phyloP scores from a whole-genome alignment of 2,797 vertebrate species.

The Orientallactaga sibirica region DNA sequence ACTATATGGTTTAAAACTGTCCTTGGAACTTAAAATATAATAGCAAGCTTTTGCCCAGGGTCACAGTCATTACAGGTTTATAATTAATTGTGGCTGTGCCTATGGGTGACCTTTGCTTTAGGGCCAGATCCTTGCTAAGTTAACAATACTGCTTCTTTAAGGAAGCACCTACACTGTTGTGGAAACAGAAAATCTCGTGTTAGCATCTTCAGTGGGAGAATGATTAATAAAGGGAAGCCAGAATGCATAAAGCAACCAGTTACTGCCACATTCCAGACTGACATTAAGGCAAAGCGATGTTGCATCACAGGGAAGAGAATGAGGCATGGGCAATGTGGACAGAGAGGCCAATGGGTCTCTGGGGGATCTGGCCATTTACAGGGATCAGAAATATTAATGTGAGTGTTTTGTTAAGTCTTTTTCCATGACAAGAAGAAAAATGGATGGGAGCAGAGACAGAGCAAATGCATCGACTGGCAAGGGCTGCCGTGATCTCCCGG shows the following conservation, averaged over 20 bases:
- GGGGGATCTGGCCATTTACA: conserved; percentile 77
- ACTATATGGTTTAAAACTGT: background rate
- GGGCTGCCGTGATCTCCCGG: conserved; percentile 58
- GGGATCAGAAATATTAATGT: conserved; percentile 83
- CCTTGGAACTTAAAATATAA: background rate
- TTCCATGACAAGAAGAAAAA: conserved; percentile 82
- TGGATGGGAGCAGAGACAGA: conserved; percentile 65
- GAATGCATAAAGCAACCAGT: conserved; percentile 47
- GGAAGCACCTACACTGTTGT: background rate
- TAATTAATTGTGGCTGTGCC: background rate
- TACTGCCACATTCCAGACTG: conserved; percentile 35
- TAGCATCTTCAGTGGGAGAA: background rate
- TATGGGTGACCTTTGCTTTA: background rate
- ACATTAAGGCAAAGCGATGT: conserved; percentile 61
- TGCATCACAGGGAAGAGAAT: conserved; percentile 26
- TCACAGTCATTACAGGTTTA: background rate
- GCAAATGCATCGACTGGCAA: conserved; percentile 72
- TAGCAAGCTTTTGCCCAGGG: background rate
- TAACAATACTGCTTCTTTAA: conserved; percentile 14
- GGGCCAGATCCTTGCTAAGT: background rate
- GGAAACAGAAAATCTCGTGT: background rate
- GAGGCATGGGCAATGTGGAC: background rate
- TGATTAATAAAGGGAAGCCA: conserved; percentile 15
- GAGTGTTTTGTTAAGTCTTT: conserved; percentile 83
- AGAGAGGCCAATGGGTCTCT: conserved; percentile 67